phyloP scores from a whole-genome alignment of 2,113 vertebrate species.

The Saguinus midas region DNA sequence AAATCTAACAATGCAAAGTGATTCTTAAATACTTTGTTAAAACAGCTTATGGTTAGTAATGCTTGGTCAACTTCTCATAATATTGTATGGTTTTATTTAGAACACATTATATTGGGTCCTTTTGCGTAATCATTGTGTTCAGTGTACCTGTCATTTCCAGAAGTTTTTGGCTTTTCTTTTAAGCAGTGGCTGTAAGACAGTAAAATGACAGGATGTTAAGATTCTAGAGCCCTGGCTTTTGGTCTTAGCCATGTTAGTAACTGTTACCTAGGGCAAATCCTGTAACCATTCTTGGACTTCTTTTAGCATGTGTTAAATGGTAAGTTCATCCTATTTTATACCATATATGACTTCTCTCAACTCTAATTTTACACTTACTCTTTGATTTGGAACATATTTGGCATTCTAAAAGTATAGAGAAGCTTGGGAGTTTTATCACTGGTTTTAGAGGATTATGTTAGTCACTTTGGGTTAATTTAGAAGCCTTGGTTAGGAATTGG shows the following conservation, averaged over 20 bases:
- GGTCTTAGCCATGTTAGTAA: neutral
- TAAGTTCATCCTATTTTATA: conserved; percentile 6
- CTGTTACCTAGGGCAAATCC: neutral
- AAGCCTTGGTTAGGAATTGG: conserved; percentile 18
- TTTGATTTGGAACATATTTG: conserved; percentile 28
- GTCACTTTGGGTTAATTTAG: conserved; percentile 26
- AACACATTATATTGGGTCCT: neutral
- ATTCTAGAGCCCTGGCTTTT: conserved; percentile 2
- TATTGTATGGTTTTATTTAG: conserved; percentile 9
- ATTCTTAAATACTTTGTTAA: conserved; percentile 7
- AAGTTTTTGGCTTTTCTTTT: neutral
- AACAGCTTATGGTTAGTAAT: neutral
- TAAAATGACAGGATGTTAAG: neutral
- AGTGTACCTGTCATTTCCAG: neutral
- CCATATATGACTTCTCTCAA: neutral
- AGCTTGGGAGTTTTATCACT: neutral
- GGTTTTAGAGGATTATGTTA: neutral
- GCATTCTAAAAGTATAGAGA: conserved; percentile 38
- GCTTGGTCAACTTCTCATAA: neutral
- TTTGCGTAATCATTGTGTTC: conserved; percentile 35
- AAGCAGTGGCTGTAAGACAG: neutral
- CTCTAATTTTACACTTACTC: neutral
- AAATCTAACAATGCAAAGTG: neutral
- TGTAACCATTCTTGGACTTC: neutral
- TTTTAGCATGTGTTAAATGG: neutral